Evolutionary conservation across 2,797 vertebrate species (phyloP).

Genomic region (Gila robusta): DNA sequence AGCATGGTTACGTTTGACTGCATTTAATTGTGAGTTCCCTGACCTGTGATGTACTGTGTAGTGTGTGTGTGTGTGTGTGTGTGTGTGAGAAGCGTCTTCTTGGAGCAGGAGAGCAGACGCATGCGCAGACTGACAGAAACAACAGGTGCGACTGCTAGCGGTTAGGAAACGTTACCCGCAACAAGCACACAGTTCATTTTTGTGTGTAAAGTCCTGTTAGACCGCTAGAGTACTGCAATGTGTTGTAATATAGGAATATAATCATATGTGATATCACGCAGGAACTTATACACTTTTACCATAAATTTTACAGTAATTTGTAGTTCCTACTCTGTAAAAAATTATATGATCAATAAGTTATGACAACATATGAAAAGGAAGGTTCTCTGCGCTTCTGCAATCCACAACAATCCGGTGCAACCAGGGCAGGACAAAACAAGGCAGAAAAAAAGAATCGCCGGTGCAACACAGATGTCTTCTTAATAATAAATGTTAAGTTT

Average conservation of each 20-base stretch:
- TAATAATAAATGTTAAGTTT: too few relatives aligned
- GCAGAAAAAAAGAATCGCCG: too few relatives aligned
- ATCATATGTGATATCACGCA: neutral
- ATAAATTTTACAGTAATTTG: neutral
- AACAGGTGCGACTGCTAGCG: neutral
- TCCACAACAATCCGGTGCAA: too few relatives aligned
- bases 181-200: neutral
- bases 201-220: neutral
- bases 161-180: neutral
- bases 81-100: neutral
- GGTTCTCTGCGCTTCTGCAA: too few relatives aligned
- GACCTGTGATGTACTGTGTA: neutral
- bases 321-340: neutral
- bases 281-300: neutral
- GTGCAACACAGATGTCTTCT: too few relatives aligned
- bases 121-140: neutral
- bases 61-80: neutral
- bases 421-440: too few relatives aligned
- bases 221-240: neutral
- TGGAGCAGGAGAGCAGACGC: neutral
- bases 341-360: too few relatives aligned
- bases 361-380: too few relatives aligned
- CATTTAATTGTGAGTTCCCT: neutral
- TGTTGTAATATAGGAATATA: neutral
- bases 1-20: neutral